Evolutionary conservation across 2,888 invertebrate species (phyloP).

Genomic region (Cepaea hortensis): DNA sequence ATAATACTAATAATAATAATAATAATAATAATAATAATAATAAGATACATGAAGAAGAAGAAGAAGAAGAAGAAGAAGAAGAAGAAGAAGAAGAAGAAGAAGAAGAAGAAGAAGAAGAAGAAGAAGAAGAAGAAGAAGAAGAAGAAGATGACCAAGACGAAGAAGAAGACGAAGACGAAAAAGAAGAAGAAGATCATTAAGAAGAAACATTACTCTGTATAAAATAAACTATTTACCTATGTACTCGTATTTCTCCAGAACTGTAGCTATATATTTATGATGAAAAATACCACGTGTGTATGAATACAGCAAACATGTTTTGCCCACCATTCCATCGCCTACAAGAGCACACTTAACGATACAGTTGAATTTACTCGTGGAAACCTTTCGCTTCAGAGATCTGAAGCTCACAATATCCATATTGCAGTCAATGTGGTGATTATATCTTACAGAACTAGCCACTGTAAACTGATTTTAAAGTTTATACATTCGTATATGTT

Average conservation of each 20-base stretch:
- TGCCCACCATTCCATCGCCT: slow-evolving; percentile 34
- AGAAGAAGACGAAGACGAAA: no score
- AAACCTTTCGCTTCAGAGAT: no score
- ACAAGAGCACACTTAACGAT: slow-evolving; percentile 11
- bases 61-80: background rate
- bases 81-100: background rate
- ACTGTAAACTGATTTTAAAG: no score
- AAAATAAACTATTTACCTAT: slow-evolving; percentile 2
- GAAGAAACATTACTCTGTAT: background rate
- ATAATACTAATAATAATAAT: no score
- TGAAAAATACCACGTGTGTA: background rate
- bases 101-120: background rate
- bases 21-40: background rate
- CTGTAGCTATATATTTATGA: slow-evolving; percentile 14
- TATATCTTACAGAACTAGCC: no score
- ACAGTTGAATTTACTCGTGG: background rate
- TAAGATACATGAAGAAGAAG: background rate
- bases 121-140: background rate
- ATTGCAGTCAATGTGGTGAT: background rate
- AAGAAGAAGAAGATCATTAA: background rate
- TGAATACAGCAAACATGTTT: slow-evolving; percentile 4
- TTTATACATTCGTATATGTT: no score
- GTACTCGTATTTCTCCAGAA: background rate
- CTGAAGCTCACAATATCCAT: background rate
- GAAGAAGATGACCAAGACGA: background rate